These are phyloP conservation scores for Oryzias curvinotus DNA, from an alignment of 2,113 vertebrate species.

Conservation along the genomic window DNA sequence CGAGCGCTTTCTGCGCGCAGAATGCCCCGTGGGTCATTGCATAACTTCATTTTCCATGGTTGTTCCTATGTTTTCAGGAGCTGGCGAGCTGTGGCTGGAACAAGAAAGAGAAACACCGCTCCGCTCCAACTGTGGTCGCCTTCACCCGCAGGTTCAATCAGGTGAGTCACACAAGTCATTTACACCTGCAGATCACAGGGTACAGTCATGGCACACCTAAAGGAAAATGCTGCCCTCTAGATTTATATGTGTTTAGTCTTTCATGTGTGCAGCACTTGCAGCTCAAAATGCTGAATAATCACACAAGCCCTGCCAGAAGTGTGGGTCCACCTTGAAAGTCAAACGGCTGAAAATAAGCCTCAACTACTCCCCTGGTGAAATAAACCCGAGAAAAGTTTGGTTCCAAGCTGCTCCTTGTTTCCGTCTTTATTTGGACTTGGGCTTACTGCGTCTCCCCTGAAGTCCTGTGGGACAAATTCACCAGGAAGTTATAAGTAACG, in stretches of 20 bases:
- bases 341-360: neutral
- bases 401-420: slow-evolving; percentile 17
- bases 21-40: neutral
- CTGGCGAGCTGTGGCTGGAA: slow-evolving; percentile 99
- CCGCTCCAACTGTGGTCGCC: slow-evolving; percentile 95
- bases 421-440: slow-evolving; percentile 3
- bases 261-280: neutral
- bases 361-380: slow-evolving; percentile 17
- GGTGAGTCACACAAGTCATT: slow-evolving; percentile 74
- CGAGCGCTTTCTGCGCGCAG: neutral
- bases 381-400: neutral
- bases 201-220: neutral
- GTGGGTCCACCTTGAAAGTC: neutral
- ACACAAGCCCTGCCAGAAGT: slow-evolving; percentile 6
- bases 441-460: neutral
- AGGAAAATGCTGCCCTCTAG: slow-evolving; percentile 4
- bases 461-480: slow-evolving; percentile 24
- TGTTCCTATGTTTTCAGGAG: slow-evolving; percentile 79
- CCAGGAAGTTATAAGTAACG: slow-evolving; percentile 44
- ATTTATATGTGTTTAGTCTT: slow-evolving; percentile 45
- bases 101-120: slow-evolving; percentile 98
- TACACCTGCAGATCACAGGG: neutral
- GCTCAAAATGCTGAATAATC: slow-evolving; percentile 36
- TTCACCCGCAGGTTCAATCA: slow-evolving; percentile 99
- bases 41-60: neutral